A percentile compares a stretch with the other conserved stretches of the same genome.
Evolutionary conservation across 2,888 invertebrate species (phyloP).

Genomic region (Alloscopus bannaensis): DNA sequence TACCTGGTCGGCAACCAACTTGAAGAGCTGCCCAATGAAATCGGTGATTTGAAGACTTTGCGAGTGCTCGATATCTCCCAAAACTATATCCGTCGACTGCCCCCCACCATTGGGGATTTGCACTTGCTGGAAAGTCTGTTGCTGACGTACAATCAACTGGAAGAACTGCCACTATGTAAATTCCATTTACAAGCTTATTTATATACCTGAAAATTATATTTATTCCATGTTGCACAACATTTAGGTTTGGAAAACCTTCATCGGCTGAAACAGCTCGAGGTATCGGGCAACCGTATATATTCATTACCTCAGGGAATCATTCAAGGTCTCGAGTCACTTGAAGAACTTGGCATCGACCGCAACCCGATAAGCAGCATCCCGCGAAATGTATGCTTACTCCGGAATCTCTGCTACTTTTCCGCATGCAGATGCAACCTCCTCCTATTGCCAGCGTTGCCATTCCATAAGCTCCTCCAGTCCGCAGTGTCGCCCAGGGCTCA

Average conservation of each 20-base stretch:
- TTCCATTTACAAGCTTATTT: neutral
- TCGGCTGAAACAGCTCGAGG: conserved; percentile 63
- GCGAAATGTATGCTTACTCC: conserved; percentile 51
- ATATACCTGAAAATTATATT: neutral
- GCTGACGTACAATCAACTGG: conserved; percentile 69
- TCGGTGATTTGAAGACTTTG: conserved; percentile 66
- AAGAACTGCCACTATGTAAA: conserved; percentile 47
- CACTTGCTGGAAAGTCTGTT: conserved; percentile 59
- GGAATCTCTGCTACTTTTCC: conserved; percentile 66
- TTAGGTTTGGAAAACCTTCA: conserved; percentile 59
- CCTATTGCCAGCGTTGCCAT: conserved; percentile 68
- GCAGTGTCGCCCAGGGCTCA: conserved; percentile 24
- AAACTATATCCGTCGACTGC: conserved; percentile 67
- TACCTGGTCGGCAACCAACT: conserved; percentile 72
- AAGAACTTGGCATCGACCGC: conserved; percentile 69
- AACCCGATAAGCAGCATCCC: conserved; percentile 69
- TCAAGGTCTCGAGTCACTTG: conserved; percentile 57
- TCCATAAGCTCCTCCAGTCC: conserved; percentile 43
- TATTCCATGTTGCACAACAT: neutral
- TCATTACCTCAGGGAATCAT: conserved; percentile 59
- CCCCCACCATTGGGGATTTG: conserved; percentile 63
- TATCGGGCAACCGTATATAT: conserved; percentile 66
- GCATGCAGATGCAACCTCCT: conserved; percentile 70
- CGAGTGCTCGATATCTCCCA: conserved; percentile 70
- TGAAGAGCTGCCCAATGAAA: conserved; percentile 66